phyloP scores from a whole-genome alignment of 2,113 vertebrate genomes.

The Elachura formosa region DNA sequence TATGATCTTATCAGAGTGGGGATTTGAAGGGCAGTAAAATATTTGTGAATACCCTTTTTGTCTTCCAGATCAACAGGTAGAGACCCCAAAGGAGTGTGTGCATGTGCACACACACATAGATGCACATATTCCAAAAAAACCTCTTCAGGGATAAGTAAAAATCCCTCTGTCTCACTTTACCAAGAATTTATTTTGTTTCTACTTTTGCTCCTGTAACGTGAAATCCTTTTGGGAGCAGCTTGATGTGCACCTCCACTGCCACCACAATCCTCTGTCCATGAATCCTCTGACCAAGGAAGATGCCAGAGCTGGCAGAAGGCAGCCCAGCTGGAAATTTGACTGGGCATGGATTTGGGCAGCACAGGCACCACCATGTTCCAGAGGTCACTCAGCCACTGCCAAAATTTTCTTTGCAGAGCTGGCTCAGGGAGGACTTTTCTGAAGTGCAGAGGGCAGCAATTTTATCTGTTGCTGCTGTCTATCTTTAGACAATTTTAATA shows the following conservation, averaged over 20 bases:
- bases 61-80: neutral
- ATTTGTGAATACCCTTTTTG: neutral
- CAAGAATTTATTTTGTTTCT: neutral
- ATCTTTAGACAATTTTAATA: slow-evolving; percentile 70
- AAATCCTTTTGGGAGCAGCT: neutral
- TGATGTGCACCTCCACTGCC: neutral
- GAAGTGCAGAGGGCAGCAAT: slow-evolving; percentile 40
- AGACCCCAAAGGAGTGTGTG: neutral
- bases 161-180: neutral
- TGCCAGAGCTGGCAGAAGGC: neutral
- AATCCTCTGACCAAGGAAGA: neutral
- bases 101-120: too few species aligned
- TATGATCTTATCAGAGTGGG: neutral
- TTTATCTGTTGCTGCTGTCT: slow-evolving; percentile 64
- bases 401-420: neutral
- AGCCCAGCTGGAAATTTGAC: neutral
- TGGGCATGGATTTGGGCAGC: neutral
- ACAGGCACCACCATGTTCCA: neutral
- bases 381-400: neutral
- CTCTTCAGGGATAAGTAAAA: neutral
- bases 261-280: neutral
- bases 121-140: neutral
- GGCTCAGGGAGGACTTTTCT: neutral
- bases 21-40: neutral
- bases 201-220: neutral